These are phyloP conservation scores for Drepana falcataria DNA, from an alignment of 2,888 invertebrate genomes.

Conservation along the genomic window DNA sequence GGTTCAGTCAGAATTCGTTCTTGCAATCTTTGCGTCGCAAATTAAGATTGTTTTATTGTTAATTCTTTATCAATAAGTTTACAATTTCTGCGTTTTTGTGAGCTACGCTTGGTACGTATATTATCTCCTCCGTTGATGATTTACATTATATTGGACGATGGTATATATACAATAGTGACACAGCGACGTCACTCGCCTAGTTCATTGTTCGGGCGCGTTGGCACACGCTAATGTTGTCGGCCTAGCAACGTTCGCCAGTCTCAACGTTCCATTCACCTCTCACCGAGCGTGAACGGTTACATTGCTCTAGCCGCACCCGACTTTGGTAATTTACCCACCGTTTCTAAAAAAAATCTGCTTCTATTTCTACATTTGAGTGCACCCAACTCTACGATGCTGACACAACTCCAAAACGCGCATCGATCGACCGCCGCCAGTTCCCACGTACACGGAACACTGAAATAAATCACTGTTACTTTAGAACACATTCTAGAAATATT, in stretches of 20 bases:
- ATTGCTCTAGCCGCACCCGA: constrained; percentile 38
- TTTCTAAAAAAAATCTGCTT: constrained; percentile 12
- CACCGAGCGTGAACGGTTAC: constrained; percentile 69
- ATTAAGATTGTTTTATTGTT: too few species aligned
- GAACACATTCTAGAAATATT: background rate
- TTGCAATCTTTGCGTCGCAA: too few species aligned
- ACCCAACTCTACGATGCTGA: background rate
- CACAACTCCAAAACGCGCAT: background rate
- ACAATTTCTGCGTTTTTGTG: too few species aligned
- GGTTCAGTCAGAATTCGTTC: too few species aligned
- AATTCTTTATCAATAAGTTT: too few species aligned
- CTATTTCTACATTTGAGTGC: constrained; percentile 16
- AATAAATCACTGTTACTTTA: background rate
- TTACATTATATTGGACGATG: background rate
- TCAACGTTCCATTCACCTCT: constrained; percentile 73
- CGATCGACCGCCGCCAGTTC: background rate
- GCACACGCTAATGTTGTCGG: constrained; percentile 69
- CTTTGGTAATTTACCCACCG: constrained; percentile 19
- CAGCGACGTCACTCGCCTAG: constrained; percentile 57
- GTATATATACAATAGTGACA: constrained; percentile 39
- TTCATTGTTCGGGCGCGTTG: constrained; percentile 73
- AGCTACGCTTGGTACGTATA: too few species aligned
- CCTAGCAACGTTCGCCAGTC: constrained; percentile 65
- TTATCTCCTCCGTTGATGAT: too few species aligned
- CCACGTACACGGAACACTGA: background rate